Evolutionary conservation across 2,888 invertebrate species (phyloP).

Genomic region (Lasioglossum lativentre): DNA sequence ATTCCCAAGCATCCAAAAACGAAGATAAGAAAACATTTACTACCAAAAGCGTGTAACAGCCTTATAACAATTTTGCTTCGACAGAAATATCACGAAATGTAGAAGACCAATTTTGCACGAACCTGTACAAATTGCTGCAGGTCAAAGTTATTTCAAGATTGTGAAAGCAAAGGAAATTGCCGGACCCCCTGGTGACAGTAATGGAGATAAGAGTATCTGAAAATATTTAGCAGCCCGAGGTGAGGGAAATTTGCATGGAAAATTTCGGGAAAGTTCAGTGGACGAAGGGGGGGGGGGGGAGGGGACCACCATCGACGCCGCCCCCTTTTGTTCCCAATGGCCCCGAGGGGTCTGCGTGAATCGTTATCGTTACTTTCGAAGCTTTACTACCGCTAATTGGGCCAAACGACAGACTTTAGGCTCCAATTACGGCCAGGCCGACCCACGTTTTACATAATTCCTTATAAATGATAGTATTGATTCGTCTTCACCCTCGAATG

Average conservation of each 20-base stretch:
- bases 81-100: background rate
- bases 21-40: background rate
- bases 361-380: constrained; percentile 38
- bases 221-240: background rate
- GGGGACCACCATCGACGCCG: background rate
- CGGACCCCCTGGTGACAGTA: background rate
- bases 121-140: background rate
- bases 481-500: constrained; percentile 24
- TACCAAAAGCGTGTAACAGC: background rate
- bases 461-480: constrained; percentile 41
- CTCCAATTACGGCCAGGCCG: constrained; percentile 25
- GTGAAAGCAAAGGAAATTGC: background rate
- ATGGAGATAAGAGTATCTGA: background rate
- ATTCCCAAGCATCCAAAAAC: background rate
- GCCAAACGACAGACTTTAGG: constrained; percentile 32
- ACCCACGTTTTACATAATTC: constrained; percentile 48
- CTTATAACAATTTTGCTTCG: background rate
- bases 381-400: constrained; percentile 43
- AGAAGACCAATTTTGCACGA: background rate
- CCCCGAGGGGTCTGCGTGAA: background rate
- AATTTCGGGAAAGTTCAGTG: background rate
- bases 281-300: background rate
- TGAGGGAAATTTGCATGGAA: constrained; percentile 4
- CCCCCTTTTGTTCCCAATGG: background rate
- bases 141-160: background rate